These are phyloP conservation scores for Mactra quadrangularis DNA, from an alignment of 1,140 invertebrate genomes.

Conservation along the genomic window DNA sequence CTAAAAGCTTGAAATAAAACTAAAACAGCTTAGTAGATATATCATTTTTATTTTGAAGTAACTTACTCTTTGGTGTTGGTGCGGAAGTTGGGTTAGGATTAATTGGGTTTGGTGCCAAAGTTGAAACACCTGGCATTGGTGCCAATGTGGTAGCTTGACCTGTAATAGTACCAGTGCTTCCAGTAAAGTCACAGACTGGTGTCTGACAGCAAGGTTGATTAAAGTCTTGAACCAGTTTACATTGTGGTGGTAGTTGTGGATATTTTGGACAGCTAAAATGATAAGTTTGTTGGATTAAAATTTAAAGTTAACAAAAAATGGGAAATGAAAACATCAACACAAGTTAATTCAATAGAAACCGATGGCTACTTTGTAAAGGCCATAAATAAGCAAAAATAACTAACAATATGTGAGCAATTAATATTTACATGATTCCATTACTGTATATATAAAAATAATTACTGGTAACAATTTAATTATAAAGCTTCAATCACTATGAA, in stretches of 20 bases:
- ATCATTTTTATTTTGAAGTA: no score
- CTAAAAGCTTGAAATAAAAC: no score
- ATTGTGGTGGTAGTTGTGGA: constrained; percentile 67
- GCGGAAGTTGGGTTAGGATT: constrained; percentile 23
- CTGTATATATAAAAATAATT: no score
- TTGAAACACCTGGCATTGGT: constrained; percentile 33
- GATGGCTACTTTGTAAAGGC: no score
- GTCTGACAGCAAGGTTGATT: constrained; percentile 72
- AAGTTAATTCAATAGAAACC: no score
- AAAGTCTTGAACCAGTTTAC: constrained; percentile 68
- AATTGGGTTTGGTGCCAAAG: constrained; percentile 40
- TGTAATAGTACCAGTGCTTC: constrained; percentile 58
- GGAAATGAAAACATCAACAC: no score
- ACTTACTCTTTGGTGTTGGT: constrained; percentile 50
- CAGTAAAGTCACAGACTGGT: constrained; percentile 70
- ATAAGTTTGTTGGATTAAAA: neutral
- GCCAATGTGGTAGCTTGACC: constrained; percentile 38
- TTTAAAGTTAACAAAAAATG: no score
- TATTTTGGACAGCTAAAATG: constrained; percentile 70
- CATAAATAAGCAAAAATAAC: neutral
- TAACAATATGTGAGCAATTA: no score
- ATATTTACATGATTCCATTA: no score
- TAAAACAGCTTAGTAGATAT: no score
- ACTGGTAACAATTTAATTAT: no score
- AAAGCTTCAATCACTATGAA: no score